Percentiles rank a stretch among this genome's conserved stretches.
phyloP scores from a whole-genome alignment of 2,797 vertebrate species.

The Luscinia luscinia region DNA sequence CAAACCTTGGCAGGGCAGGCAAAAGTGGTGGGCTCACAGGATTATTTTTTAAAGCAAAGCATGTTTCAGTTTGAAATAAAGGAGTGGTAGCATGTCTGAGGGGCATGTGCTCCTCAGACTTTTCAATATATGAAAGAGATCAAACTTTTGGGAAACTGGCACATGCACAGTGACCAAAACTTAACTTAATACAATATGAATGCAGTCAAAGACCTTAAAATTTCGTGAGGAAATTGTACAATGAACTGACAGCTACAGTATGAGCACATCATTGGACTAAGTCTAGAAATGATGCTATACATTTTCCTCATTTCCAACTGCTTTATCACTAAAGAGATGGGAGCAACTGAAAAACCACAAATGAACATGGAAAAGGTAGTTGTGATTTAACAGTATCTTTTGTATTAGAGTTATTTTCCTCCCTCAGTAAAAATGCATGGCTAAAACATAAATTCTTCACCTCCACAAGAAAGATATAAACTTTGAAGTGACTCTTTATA shows the following conservation, averaged over 20 bases:
- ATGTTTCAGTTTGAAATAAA: background rate
- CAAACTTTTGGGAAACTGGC: background rate
- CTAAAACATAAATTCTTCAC: constrained; percentile 46
- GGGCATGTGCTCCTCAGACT: background rate
- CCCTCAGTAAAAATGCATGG: background rate
- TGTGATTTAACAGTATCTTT: background rate
- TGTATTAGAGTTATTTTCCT: background rate
- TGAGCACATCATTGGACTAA: background rate
- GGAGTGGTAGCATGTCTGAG: background rate
- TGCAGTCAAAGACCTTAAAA: background rate
- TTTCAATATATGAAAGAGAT: background rate
- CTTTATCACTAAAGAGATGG: background rate
- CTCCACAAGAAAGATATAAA: constrained; percentile 3
- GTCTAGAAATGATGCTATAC: background rate
- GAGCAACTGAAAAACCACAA: background rate
- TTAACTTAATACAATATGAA: background rate
- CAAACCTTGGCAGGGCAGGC: background rate
- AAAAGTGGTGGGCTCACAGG: background rate
- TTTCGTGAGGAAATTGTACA: background rate
- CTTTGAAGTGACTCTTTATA: background rate
- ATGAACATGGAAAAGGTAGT: background rate
- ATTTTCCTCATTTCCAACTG: background rate
- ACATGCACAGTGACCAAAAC: background rate
- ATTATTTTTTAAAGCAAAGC: background rate
- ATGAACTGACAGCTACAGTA: background rate